Base-by-base conservation (phyloP, 2,888 invertebrate species). In the Apantesis nais region DNA sequence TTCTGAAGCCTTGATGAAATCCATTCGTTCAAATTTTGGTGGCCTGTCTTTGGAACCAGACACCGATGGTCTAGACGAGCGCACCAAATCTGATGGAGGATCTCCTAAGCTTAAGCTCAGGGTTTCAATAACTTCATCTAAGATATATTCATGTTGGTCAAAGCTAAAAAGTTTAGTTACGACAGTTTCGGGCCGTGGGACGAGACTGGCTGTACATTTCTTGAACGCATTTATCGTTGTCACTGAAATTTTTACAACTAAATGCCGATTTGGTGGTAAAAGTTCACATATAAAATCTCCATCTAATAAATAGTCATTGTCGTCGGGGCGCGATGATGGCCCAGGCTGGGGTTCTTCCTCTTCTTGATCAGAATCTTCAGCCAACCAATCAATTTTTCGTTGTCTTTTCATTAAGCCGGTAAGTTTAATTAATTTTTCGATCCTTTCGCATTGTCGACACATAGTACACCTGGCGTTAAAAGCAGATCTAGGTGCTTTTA, bases 211-310 rank as follows among this genome's bases (percentile, higher is more conserved):
- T 0, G 60, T 61, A 3, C 70, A 2, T 0, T 71, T n/a, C 1
- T 65, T 39, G 7, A 25, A 1, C 0, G 9, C 19, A 16, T 58
- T 25, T 14, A 22, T 25, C 11, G 8, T 58, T 4, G n/a, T 66
- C 66, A 3, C 37, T n/a, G 44, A 25, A 5, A 80, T 22, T 16
- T 78, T 75, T 25, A 78, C 66, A 63, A 77, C 64, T 0, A 75
- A 1, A 8, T 41, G 22, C 0, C 61, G 44, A 11, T 74, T 66
- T 48, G 31, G 62, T 0, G 81, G 77, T 8, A 77, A 0, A 0
- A 78, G 25, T 1, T 78, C 74, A 4, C 31, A 31, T 2, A 19
- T 39, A 0, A 39, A 9, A 29, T 29, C 5, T 25, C 58, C 14
- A 58, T 58, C 29, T 2, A 14, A 16, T 16, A 14, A 3, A 2